phyloP scores from a whole-genome alignment of 1,140 invertebrate species.

The Cotesia glomerata region DNA sequence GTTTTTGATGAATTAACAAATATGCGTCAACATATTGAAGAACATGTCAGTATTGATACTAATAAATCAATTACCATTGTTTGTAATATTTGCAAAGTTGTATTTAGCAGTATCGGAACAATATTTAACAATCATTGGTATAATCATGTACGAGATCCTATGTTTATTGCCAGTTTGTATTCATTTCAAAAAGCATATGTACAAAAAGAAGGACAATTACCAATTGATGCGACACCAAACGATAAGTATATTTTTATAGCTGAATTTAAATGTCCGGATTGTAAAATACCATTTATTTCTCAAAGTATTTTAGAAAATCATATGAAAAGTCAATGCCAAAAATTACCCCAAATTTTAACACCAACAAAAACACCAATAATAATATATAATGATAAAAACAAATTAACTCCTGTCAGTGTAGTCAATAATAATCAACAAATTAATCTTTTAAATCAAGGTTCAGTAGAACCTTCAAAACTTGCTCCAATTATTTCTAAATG shows the following conservation, averaged over 20 bases:
- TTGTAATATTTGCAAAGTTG: constrained; percentile 56
- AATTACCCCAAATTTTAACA: not conserved
- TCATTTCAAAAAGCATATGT: constrained; percentile 49
- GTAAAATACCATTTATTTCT: constrained; percentile 43
- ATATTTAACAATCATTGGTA: constrained; percentile 55
- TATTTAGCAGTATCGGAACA: constrained; percentile 49
- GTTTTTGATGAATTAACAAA: constrained; percentile 39
- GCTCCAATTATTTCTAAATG: no score
- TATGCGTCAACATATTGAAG: constrained; percentile 45
- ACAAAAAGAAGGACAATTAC: constrained; percentile 6
- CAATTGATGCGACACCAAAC: constrained; percentile 15
- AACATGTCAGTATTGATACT: constrained; percentile 37
- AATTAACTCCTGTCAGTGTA: no score
- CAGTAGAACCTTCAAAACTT: no score
- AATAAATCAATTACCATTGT: constrained; percentile 39
- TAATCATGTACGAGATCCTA: constrained; percentile 46
- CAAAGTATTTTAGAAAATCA: constrained; percentile 40
- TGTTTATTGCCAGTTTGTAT: constrained; percentile 45
- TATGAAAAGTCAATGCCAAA: constrained; percentile 9
- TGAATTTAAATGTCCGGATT: constrained; percentile 50
- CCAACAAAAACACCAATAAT: constrained; percentile 27
- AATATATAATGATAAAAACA: no score
- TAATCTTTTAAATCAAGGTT: no score
- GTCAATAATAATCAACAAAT: no score
- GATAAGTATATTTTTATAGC: constrained; percentile 48